A percentile compares a stretch with the other conserved stretches of the same genome.
Evolutionary conservation across 1,140 invertebrate species (phyloP).

Genomic region (Meloidogyne chitwoodi): DNA sequence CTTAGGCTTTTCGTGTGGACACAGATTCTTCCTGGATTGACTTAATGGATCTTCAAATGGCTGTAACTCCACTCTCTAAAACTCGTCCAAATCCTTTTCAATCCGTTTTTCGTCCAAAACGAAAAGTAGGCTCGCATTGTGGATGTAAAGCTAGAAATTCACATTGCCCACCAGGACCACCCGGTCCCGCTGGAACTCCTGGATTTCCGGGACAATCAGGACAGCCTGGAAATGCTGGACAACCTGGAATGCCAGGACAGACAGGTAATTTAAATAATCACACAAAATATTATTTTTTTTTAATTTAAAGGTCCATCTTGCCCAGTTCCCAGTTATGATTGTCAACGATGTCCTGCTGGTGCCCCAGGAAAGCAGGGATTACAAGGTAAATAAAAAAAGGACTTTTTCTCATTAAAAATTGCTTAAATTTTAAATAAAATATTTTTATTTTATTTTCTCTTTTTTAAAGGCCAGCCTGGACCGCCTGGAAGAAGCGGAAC

Average conservation of each 20-base stretch:
- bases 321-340: conserved; percentile 10
- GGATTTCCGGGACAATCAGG: not conserved
- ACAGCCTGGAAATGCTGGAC: not conserved
- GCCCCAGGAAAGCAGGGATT: conserved; percentile 9
- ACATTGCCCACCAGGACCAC: conserved; percentile 30
- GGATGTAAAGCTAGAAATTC: conserved; percentile 26
- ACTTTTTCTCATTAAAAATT: too few relatives aligned
- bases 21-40: conserved; percentile 46
- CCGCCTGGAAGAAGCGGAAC: conserved; percentile 18
- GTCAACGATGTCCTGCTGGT: conserved; percentile 24
- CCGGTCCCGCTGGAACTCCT: not conserved
- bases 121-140: conserved; percentile 41
- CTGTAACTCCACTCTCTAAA: conserved; percentile 42
- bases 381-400: not conserved
- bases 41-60: conserved; percentile 40
- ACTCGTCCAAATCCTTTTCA: conserved; percentile 49
- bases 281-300: not conserved
- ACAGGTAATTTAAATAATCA: not conserved
- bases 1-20: conserved; percentile 33
- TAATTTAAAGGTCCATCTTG: conserved; percentile 16
- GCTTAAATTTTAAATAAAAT: too few relatives aligned
- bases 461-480: conserved; percentile 13
- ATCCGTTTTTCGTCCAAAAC: conserved; percentile 49
- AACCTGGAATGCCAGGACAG: conserved; percentile 20
- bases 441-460: too few relatives aligned